These are phyloP conservation scores for Heteropelma amictum DNA, from an alignment of 2,888 invertebrate genomes.

Conservation along the genomic window DNA sequence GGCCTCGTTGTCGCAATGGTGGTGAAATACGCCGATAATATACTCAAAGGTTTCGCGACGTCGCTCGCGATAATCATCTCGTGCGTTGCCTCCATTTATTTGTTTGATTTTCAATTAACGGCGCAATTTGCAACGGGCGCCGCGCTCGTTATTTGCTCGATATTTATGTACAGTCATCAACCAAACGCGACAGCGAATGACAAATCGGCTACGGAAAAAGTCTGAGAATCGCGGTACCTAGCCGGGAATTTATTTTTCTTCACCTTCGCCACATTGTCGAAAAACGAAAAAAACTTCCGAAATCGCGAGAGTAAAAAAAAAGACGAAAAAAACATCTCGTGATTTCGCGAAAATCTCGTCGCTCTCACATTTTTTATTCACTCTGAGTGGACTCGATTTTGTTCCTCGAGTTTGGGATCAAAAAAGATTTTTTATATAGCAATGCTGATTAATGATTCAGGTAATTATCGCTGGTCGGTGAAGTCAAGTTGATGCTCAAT, in stretches of 20 bases:
- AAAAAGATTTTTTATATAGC: no score
- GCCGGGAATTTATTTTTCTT: not conserved
- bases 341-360: no score
- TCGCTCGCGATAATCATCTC: constrained; percentile 98
- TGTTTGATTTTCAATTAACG: constrained; percentile 93
- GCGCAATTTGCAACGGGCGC: constrained; percentile 93
- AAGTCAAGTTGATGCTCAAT: no score
- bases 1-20: constrained; percentile 98
- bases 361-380: no score
- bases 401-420: no score
- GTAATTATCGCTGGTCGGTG: no score
- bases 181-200: constrained; percentile 78
- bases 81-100: constrained; percentile 94
- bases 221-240: constrained; percentile 60
- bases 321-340: no score
- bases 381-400: no score
- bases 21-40: constrained; percentile 99
- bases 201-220: constrained; percentile 65
- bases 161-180: constrained; percentile 94
- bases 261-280: no score
- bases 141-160: constrained; percentile 92
- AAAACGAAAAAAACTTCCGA: no score
- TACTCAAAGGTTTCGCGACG: constrained; percentile 98
- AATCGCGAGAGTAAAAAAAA: no score
- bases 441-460: no score